Percentiles rank a stretch among this genome's conserved stretches.
These are phyloP conservation scores for Neostethus bicornis DNA, from an alignment of 2,797 vertebrate genomes.

Conservation along the genomic window DNA sequence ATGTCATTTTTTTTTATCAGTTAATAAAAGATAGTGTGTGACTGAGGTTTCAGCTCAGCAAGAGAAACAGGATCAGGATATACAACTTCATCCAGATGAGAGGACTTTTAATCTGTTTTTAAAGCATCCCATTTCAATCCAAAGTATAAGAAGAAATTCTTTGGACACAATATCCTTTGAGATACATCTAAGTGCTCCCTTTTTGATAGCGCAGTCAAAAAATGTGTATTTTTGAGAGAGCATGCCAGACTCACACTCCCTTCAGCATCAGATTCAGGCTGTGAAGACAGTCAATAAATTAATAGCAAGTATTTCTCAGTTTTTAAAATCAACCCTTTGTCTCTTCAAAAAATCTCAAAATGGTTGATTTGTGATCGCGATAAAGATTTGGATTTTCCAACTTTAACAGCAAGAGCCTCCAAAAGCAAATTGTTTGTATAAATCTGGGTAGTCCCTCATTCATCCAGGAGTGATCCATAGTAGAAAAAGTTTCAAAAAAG, in stretches of 20 bases:
- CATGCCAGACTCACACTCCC: background rate
- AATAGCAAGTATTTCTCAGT: constrained; percentile 18
- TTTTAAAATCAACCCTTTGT: constrained; percentile 12
- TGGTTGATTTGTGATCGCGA: background rate
- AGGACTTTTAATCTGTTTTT: constrained; percentile 1
- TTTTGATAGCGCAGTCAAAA: constrained; percentile 5
- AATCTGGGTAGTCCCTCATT: too few species aligned
- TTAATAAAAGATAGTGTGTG: constrained; percentile 37
- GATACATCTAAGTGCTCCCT: constrained; percentile 1
- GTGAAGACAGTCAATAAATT: constrained; percentile 31
- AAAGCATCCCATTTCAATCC: constrained; percentile 17
- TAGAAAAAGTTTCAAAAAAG: too few species aligned
- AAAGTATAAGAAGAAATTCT: constrained; percentile 22
- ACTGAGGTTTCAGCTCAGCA: constrained; percentile 18
- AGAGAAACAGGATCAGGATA: constrained; percentile 9
- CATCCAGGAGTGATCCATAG: too few species aligned
- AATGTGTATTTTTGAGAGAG: constrained; percentile 15
- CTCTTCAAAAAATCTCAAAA: constrained; percentile 18
- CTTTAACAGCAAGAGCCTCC: background rate
- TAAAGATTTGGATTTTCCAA: background rate
- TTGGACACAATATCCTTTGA: background rate
- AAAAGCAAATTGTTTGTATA: too few species aligned
- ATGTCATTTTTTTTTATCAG: constrained; percentile 46
- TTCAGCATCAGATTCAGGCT: constrained; percentile 16
- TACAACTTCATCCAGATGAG: constrained; percentile 30